A percentile compares a stretch with the other conserved stretches of the same genome.
Evolutionary conservation across 2,888 invertebrate genomes (phyloP).

Genomic region (Caenorhabditis sp.): DNA sequence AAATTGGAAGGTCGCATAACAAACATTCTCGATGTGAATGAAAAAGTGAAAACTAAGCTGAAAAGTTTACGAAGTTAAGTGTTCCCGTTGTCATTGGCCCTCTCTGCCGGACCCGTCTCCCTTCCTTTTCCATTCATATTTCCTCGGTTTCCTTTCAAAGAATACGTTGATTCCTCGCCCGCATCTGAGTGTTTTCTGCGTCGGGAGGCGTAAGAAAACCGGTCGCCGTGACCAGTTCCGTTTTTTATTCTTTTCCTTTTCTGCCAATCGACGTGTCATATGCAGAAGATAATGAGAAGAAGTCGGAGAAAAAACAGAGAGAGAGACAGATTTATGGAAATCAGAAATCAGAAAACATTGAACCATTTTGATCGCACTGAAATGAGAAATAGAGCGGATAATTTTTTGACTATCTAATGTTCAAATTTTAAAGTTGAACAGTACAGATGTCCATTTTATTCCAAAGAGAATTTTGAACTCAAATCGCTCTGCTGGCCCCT

Average conservation of each 20-base stretch:
- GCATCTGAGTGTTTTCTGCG: conserved; percentile 24
- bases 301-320: not conserved
- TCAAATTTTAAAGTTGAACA: too few species aligned
- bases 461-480: too few species aligned
- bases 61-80: not conserved
- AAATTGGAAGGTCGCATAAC: too few species aligned
- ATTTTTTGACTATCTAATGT: too few species aligned
- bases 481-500: too few species aligned
- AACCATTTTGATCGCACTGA: too few species aligned
- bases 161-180: conserved; percentile 4
- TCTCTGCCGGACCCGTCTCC: too few species aligned
- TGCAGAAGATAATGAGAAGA: not conserved
- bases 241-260: conserved; percentile 16
- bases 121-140: not conserved
- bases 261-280: conserved; percentile 15
- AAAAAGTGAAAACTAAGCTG: not conserved
- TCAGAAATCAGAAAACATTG: too few species aligned
- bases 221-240: conserved; percentile 41
- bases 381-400: not conserved
- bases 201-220: conserved; percentile 30
- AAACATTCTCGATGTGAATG: too few species aligned
- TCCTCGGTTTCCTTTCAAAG: too few species aligned
- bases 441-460: too few species aligned
- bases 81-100: too few species aligned
- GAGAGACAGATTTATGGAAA: not conserved